Evolutionary conservation across 1,140 invertebrate species (phyloP).

Genomic region (Panulirus ornatus): DNA sequence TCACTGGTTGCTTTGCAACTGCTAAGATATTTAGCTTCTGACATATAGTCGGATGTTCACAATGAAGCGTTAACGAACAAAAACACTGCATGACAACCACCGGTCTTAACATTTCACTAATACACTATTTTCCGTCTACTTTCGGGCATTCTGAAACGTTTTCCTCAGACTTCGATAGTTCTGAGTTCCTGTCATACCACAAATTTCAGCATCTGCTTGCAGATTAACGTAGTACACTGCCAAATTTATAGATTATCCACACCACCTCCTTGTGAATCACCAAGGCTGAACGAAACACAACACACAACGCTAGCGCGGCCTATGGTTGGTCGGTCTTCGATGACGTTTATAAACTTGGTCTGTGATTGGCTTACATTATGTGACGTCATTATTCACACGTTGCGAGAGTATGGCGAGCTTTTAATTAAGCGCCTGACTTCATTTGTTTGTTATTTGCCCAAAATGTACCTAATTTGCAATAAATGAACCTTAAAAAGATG

Average conservation of each 20-base stretch:
- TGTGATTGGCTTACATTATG: slow-evolving; percentile 6
- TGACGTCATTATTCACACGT: slow-evolving; percentile 52
- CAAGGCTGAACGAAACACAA: slow-evolving; percentile 59
- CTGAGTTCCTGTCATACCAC: not conserved
- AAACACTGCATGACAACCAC: slow-evolving; percentile 17
- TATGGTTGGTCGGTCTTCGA: slow-evolving; percentile 25
- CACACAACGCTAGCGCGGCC: not conserved
- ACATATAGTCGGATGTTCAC: not conserved
- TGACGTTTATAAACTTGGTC: slow-evolving; percentile 21
- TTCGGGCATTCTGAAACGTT: not conserved
- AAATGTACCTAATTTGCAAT: not conserved
- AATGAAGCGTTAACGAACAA: slow-evolving; percentile 18
- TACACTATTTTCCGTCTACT: not conserved
- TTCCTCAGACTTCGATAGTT: slow-evolving; percentile 1
- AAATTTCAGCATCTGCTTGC: too few species aligned
- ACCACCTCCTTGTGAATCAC: slow-evolving; percentile 52
- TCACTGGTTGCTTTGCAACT: not conserved
- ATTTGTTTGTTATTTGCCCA: not conserved
- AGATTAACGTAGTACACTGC: not conserved
- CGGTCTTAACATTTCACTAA: slow-evolving; percentile 28
- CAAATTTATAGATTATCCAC: not conserved
- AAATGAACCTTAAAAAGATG: not conserved
- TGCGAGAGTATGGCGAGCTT: not conserved
- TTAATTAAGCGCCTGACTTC: slow-evolving; percentile 9
- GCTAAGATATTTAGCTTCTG: not conserved